phyloP scores from a whole-genome alignment of 2,113 vertebrate genomes.

The Procavia capensis region DNA sequence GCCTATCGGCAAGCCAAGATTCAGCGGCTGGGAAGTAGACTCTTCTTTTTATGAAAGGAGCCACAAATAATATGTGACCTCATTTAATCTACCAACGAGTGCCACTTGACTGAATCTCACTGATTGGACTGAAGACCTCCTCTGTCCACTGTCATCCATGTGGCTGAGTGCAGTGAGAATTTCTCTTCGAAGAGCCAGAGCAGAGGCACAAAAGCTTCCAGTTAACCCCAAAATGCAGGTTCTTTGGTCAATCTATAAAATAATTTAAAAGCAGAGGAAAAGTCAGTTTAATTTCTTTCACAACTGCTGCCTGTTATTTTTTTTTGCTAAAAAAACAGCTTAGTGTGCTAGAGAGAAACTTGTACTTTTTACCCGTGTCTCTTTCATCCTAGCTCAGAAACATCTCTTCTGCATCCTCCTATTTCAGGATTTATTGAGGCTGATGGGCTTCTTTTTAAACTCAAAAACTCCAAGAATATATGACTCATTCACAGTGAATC shows the following conservation, averaged over 20 bases:
- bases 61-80: neutral
- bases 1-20: neutral
- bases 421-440: slow-evolving; percentile 9
- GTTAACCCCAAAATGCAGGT: neutral
- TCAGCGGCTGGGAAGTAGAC: neutral
- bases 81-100: neutral
- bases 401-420: slow-evolving; percentile 25
- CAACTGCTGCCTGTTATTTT: neutral
- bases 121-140: neutral
- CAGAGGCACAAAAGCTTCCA: neutral
- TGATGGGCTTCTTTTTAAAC: neutral
- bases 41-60: neutral
- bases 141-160: neutral
- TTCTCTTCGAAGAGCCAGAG: neutral
- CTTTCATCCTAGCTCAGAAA: neutral
- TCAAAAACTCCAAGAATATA: neutral
- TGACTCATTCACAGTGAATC: slow-evolving; percentile 51
- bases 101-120: neutral
- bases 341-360: neutral
- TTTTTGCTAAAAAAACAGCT: neutral
- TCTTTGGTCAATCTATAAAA: neutral
- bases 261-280: neutral
- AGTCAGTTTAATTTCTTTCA: neutral
- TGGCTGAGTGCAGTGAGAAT: neutral
- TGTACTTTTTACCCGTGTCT: neutral